A percentile compares a stretch with the other conserved stretches of the same genome.
phyloP scores from a whole-genome alignment of 2,888 invertebrate genomes.

The Congeria kusceri region DNA sequence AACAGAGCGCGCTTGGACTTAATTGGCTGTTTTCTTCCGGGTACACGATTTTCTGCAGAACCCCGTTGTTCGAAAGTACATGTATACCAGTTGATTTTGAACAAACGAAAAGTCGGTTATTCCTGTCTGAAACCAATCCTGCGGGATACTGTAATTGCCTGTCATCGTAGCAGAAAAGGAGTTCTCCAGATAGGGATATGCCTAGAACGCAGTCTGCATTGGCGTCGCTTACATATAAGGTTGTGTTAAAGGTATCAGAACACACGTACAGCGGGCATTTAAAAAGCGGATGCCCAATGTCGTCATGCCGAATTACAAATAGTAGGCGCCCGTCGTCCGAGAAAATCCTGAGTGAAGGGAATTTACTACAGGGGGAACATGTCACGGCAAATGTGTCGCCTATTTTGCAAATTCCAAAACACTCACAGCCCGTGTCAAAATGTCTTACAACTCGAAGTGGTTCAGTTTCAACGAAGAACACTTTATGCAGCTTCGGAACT shows the following conservation, averaged over 20 bases:
- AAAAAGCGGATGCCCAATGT: slow-evolving; percentile 36
- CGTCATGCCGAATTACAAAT: slow-evolving; percentile 18
- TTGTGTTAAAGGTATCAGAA: slow-evolving; percentile 49
- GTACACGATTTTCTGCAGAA: slow-evolving; percentile 23
- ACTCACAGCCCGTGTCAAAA: slow-evolving; percentile 48
- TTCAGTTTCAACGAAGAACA: slow-evolving; percentile 55
- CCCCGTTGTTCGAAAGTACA: slow-evolving; percentile 41
- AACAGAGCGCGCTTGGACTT: slow-evolving; percentile 52
- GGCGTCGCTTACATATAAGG: slow-evolving; percentile 56
- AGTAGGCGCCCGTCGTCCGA: slow-evolving; percentile 36
- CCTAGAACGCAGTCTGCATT: slow-evolving; percentile 46
- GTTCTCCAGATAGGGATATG: slow-evolving; percentile 39
- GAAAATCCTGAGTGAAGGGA: slow-evolving; percentile 46
- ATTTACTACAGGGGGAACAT: slow-evolving; percentile 56
- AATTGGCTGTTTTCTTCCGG: slow-evolving; percentile 18
- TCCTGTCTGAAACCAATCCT: slow-evolving; percentile 57
- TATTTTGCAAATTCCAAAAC: slow-evolving; percentile 56
- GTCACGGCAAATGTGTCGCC: slow-evolving; percentile 47
- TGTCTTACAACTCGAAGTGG: slow-evolving; percentile 33
- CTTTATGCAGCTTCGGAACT: slow-evolving; percentile 46
- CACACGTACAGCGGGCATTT: slow-evolving; percentile 59
- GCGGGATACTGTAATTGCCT: slow-evolving; percentile 50
- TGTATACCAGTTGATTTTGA: slow-evolving; percentile 56
- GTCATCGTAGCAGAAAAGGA: slow-evolving; percentile 47
- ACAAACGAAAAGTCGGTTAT: slow-evolving; percentile 53